Evolutionary conservation across 2,113 vertebrate species (phyloP).

Genomic region (Eolophus roseicapilla): DNA sequence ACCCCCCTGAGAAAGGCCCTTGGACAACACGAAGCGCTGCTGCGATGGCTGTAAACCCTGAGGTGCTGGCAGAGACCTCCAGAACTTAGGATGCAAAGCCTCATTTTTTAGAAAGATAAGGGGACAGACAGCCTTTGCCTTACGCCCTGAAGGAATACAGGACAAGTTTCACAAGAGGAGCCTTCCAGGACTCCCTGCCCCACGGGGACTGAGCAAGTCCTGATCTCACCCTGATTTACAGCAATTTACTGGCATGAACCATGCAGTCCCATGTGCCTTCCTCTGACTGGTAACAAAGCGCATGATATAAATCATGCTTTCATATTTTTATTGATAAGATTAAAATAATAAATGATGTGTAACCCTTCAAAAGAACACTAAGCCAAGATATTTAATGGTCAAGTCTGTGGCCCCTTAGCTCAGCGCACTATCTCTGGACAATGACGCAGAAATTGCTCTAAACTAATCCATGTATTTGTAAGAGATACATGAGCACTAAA

Average conservation of each 20-base stretch:
- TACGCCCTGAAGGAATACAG: not conserved
- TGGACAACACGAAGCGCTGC: rapidly evolving
- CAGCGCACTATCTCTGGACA: not conserved
- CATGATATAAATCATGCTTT: not conserved
- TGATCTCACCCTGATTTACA: not conserved
- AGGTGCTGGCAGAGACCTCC: not conserved
- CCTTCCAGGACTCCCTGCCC: not conserved
- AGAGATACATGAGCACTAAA: not conserved
- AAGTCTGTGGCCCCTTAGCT: not conserved
- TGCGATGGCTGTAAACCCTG: not conserved
- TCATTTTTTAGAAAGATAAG: not conserved
- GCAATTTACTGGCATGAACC: not conserved
- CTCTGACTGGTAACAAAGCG: not conserved
- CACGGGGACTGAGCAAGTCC: not conserved
- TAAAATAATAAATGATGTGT: not conserved
- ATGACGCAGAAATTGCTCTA: not conserved
- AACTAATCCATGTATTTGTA: not conserved
- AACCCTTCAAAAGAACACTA: not conserved
- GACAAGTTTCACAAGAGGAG: not conserved
- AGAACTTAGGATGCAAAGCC: not conserved
- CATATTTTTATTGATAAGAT: not conserved
- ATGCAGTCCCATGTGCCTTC: not conserved
- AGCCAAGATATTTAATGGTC: not conserved
- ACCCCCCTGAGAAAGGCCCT: not conserved
- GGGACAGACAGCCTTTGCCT: not conserved